Conservation (phyloP, 2,797 vertebrate species). For the Notamacropus eugenii region DNA sequence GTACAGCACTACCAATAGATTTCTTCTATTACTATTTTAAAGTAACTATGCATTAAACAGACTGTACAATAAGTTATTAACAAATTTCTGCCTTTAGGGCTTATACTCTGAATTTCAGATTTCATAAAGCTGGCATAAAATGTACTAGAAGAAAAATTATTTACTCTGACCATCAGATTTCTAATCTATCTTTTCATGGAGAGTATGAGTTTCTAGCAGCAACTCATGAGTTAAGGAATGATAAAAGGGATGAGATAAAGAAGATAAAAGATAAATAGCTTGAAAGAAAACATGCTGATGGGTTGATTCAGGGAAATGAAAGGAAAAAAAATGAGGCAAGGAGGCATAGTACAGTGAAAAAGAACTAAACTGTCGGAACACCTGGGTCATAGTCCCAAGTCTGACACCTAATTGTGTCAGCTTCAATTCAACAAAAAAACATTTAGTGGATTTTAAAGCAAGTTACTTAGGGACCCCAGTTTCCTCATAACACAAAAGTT, state of each 20-base stretch:
- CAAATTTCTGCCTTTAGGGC: slow-evolving; percentile 25
- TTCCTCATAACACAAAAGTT: slow-evolving; percentile 1
- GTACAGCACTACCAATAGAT: slow-evolving; percentile 4
- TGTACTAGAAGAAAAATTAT: neutral
- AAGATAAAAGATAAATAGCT: neutral
- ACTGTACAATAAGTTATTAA: slow-evolving; percentile 27
- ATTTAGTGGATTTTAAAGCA: neutral
- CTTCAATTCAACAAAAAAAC: neutral
- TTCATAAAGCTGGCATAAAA: neutral
- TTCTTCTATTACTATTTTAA: neutral
- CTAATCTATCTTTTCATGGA: slow-evolving; percentile 12
- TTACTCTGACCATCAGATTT: slow-evolving; percentile 16
- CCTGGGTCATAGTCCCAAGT: neutral
- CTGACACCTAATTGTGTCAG: neutral
- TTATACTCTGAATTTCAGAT: neutral
- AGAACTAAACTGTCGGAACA: neutral
- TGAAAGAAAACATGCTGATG: neutral
- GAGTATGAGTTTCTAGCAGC: neutral
- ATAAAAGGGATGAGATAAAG: neutral
- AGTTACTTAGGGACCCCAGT: slow-evolving; percentile 32
- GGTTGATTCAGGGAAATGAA: neutral
- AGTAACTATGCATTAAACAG: slow-evolving; percentile 10
- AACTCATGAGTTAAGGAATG: neutral
- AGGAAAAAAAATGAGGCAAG: neutral
- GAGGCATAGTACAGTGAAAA: neutral